Evolutionary conservation across 2,888 invertebrate species (phyloP), one percentile per base, ranked within the genome.

Genomic region (Pelosia muscerda): DNA sequence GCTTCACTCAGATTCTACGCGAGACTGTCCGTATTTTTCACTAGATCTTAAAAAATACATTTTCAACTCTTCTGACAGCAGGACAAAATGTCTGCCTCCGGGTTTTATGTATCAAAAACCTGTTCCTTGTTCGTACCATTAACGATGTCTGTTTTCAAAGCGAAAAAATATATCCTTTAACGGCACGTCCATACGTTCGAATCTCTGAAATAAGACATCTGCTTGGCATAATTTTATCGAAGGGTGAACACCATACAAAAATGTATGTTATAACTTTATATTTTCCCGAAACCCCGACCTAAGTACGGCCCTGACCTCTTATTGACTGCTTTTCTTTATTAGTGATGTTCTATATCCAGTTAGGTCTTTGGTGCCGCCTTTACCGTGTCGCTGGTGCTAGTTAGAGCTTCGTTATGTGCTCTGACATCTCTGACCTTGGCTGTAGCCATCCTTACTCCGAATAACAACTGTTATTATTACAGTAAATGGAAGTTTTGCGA

Each of bases 171-270:
- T 23, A 15, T 34, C 31, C 58, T 58, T 2, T 60, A 10, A 60
- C 54, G 11, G 57, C 55, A 58, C 56, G 49, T 61, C 25, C 58
- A 64, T 69, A 72, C 69, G 55, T 73, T 69, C 62, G 75, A 70
- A 66, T 80, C 72, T 77, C 60, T 54, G 65, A 71, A 72, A 72
- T 73, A 75, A 72, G 70, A 73, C 75, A 69, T 75, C 81, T 73
- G 73, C 65, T 68, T 57, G 66, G 75, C 62, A 75, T 78, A 73
- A 78, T 78, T 80, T 80, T 73, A 80, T 71, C 72, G 78, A 75
- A 79, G 75, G 75, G 68, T 57, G 38, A 42, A 22, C 57, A 53
- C 55, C 53, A 65, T 66, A 66, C 28, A 59, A 71, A 75, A 66
- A 80, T 80, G 71, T 79, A 75, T 53, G 65, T 54, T 31, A 61